Evolutionary conservation across 2,113 vertebrate genomes (phyloP), one percentile per base, ranked within the genome.

Genomic region (Oreochromis tanganicae): DNA sequence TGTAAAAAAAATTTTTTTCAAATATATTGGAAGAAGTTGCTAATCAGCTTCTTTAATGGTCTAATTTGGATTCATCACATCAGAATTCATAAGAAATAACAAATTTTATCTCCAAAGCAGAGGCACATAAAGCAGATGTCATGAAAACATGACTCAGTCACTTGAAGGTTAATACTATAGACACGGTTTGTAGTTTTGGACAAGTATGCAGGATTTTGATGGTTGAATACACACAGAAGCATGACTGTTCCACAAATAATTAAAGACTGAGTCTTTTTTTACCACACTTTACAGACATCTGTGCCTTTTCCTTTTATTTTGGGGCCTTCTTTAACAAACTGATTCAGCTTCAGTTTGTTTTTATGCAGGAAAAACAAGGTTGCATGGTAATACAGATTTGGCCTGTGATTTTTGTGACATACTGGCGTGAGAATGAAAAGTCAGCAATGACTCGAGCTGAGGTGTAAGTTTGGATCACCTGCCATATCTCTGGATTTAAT

Each of bases 1-100:
- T 7, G 24, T 19, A 43, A 71, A 71, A 43, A 14, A 7, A 29
- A 48, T n/a, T n/a, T n/a, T 1, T 9, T 34, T 0, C 1, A 29
- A 19, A 10, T 17, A 75, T 75, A 16, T 46, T 29, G 14, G 41
- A 46, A 73, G n/a, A 27, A 48, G 68, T 46, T 46, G 43, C 43
- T 11, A 27, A 46, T 46, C 21, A 73, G 5, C 2, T 46, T 46
- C 21, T 71, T 71, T 71, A 48, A 48, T 9, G 5, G n/a, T 73
- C 3, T 5, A 24, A 46, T 73, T 46, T 73, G 8, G 21, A 73
- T 73, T 17, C 5, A 17, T 46, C 21, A 46, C n/a, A 73, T 43
- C 36, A 46, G 38, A 73, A 73, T 48, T 14, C 36, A 14, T 43
- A 27, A 46, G 41, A 75, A 75, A 48, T 29, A 75, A 29, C 9